Evolutionary conservation across 2,113 vertebrate species (phyloP).

Genomic region (Aix galericulata): DNA sequence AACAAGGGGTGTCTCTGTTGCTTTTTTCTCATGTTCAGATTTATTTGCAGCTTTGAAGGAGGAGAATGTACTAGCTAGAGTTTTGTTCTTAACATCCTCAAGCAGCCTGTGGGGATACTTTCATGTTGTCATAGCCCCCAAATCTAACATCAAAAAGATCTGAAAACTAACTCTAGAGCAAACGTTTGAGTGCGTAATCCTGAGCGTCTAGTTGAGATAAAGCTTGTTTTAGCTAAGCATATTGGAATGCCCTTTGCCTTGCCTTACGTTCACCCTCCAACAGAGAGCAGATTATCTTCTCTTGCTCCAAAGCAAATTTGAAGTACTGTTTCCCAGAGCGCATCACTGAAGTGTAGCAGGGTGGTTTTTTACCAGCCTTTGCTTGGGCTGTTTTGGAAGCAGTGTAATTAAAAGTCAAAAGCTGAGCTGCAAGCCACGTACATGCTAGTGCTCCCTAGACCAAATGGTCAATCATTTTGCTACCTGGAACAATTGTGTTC

Average conservation of each 20-base stretch:
- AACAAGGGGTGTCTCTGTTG: background rate
- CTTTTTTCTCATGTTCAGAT: background rate
- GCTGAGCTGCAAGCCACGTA: background rate
- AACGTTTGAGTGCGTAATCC: background rate
- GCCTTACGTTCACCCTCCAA: background rate
- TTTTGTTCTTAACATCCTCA: background rate
- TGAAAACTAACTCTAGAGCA: background rate
- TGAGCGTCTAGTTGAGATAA: background rate
- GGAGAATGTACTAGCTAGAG: background rate
- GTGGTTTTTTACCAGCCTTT: background rate
- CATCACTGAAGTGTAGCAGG: background rate
- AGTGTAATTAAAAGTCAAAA: background rate
- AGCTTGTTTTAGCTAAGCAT: background rate
- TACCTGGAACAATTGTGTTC: background rate
- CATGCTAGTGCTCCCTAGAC: background rate
- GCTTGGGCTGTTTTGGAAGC: background rate
- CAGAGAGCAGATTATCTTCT: background rate
- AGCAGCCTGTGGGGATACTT: background rate
- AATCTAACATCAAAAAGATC: background rate
- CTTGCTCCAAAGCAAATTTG: background rate
- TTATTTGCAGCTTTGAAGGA: background rate
- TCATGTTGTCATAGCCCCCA: background rate
- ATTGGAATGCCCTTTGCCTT: background rate
- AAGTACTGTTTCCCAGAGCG: background rate
- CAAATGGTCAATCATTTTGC: background rate